Percentiles rank a stretch among this genome's conserved stretches.
Conservation (phyloP, 2,797 vertebrate genomes). For the Rallus crepitans region DNA sequence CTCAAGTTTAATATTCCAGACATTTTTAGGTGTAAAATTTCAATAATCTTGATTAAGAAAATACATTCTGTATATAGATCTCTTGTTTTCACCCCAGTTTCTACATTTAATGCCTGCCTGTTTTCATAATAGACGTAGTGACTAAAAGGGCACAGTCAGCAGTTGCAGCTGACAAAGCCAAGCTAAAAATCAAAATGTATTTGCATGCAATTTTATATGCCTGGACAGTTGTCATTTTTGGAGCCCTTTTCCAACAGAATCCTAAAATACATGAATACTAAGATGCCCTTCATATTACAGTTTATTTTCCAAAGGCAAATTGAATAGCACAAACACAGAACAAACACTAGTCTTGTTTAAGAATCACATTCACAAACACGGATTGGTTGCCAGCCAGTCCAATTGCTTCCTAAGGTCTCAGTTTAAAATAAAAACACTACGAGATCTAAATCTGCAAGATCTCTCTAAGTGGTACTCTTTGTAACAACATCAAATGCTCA, state of each 20-base stretch:
- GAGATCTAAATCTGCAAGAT: neutral
- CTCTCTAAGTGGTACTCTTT: neutral
- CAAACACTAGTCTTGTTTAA: neutral
- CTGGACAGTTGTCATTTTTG: neutral
- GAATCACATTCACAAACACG: neutral
- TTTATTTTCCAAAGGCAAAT: neutral
- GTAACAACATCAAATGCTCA: neutral
- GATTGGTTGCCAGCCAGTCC: neutral
- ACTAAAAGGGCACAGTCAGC: neutral
- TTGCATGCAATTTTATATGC: neutral
- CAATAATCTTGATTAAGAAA: neutral
- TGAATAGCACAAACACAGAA: neutral
- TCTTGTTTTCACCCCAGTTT: neutral
- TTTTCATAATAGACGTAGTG: neutral
- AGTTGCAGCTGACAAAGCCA: neutral
- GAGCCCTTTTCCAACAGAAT: neutral
- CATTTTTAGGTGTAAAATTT: neutral
- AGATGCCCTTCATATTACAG: conserved; percentile 14
- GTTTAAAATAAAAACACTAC: neutral
- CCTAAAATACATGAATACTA: neutral
- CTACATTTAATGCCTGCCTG: neutral
- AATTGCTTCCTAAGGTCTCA: neutral
- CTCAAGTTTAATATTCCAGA: neutral
- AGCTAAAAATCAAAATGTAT: conserved; percentile 10
- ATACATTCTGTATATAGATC: neutral